Percentiles rank a stretch among this genome's conserved stretches.
Conservation (phyloP, 2,113 vertebrate species). For the Hippopotamus amphibius region DNA sequence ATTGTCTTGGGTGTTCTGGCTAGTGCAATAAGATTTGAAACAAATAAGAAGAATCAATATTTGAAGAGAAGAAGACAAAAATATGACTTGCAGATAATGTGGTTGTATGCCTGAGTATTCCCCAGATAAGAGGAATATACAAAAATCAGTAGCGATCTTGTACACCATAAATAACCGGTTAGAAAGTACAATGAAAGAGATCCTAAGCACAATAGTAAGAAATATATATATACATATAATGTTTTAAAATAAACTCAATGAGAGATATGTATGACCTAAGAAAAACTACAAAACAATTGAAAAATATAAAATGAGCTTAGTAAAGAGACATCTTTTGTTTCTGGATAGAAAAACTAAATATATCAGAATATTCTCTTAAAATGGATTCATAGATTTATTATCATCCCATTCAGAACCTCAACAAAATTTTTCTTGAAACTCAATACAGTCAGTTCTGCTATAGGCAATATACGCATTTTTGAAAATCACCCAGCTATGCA, state of each 20-base stretch:
- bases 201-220: neutral
- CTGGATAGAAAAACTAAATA: conserved; percentile 12
- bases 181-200: neutral
- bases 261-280: neutral
- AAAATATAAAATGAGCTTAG: neutral
- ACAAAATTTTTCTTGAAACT: conserved; percentile 46
- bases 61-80: conserved; percentile 64
- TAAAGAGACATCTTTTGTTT: conserved; percentile 17
- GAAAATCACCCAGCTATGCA: conserved; percentile 45
- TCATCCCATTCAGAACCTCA: conserved; percentile 12
- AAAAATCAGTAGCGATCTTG: conserved; percentile 38
- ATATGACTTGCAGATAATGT: conserved; percentile 37
- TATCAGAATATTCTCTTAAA: conserved; percentile 34
- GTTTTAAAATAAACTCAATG: conserved; percentile 42
- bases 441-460: neutral
- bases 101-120: conserved; percentile 12
- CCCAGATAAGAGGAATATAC: neutral
- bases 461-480: conserved; percentile 19
- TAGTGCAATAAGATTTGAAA: conserved; percentile 43
- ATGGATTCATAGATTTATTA: conserved; percentile 16
- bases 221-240: neutral
- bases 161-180: conserved; percentile 2
- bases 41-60: conserved; percentile 45
- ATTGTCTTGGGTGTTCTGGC: conserved; percentile 31
- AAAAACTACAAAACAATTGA: conserved; percentile 26